Percentiles rank a stretch among this genome's conserved stretches.
Conservation (phyloP, 2,888 invertebrate species). For the Baronia brevicornis region DNA sequence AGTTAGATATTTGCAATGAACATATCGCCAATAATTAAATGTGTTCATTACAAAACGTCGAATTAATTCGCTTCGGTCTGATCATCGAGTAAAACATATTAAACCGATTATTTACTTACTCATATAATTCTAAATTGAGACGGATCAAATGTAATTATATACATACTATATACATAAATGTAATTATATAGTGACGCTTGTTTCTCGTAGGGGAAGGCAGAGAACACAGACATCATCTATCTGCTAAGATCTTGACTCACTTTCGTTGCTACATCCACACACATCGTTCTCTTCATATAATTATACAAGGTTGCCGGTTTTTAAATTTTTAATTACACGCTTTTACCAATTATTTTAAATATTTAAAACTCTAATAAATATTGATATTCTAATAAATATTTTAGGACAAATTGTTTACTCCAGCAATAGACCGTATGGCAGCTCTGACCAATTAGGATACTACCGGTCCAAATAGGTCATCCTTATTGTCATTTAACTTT, state of each 20-base stretch:
- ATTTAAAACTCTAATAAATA: not conserved
- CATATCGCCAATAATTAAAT: conserved; percentile 46
- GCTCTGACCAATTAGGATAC: conserved; percentile 12
- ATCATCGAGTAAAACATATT: conserved; percentile 26
- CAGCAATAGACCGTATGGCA: conserved; percentile 9
- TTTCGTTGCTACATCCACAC: too few species aligned
- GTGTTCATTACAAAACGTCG: conserved; percentile 36
- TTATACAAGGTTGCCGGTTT: too few species aligned
- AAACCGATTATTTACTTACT: conserved; percentile 1
- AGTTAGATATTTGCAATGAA: conserved; percentile 35
- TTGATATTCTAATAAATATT: too few species aligned
- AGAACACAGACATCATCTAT: too few species aligned
- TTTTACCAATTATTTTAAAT: not conserved
- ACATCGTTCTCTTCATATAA: too few species aligned
- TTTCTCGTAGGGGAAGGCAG: too few species aligned
- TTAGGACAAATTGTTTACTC: too few species aligned
- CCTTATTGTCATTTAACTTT: conserved; percentile 24
- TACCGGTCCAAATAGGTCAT: conserved; percentile 14
- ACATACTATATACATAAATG: conserved; percentile 4
- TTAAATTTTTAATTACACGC: too few species aligned
- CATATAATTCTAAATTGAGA: not conserved
- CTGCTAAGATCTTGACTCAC: too few species aligned
- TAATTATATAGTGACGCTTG: conserved; percentile 16
- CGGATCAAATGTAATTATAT: not conserved
- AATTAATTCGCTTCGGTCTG: conserved; percentile 30